Evolutionary conservation across 2,888 invertebrate genomes (phyloP), one percentile per base, ranked within the genome.

Genomic region (Embidobia sp.): DNA sequence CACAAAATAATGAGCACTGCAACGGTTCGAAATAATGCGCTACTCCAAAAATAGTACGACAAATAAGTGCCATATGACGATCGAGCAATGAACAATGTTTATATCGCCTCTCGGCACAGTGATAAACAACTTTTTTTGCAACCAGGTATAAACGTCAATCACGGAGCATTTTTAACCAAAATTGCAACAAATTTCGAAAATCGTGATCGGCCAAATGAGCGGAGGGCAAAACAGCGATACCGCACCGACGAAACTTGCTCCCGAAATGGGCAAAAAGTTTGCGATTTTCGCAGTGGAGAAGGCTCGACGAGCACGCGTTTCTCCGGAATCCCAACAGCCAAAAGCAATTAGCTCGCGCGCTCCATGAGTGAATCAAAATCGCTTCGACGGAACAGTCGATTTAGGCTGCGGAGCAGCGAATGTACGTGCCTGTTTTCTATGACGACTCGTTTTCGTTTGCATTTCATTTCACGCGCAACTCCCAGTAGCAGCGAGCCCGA

Each of bases 11-110:
- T 29, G 16, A 31, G 18, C 10, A 19, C 11, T 37, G 8, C 0
- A 35, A 6, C 26, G n/a, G 19, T 16, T 13, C 15, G 11, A 55
- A 67, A 35, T 35, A 44, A 49, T 49, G 13, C 40, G 8, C 16
- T 46, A 37, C 27, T 55, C 48, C 55, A 55, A 55, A 67, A 67
- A 67, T 67, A 67, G 66, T 55, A 13, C 22, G 46, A 37, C 46
- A 55, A 46, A 55, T 31, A 48, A 67, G 48, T 48, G 37, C 55
- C 66, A 67, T 67, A 67, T 67, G 66, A 67, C 37, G 29, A 66
- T 22, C 22, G 11, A 66, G n/a, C n/a, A n/a, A n/a, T 33, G 44
- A 27, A 8, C 13, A 42, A 53, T 66, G 66, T 53, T 66, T 66
- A 66, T 33, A 35, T 46, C 33, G 8, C 11, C 22, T 26, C 10